Evolutionary conservation across 2,888 invertebrate genomes (phyloP).

Genomic region (Mythimna vitellina): DNA sequence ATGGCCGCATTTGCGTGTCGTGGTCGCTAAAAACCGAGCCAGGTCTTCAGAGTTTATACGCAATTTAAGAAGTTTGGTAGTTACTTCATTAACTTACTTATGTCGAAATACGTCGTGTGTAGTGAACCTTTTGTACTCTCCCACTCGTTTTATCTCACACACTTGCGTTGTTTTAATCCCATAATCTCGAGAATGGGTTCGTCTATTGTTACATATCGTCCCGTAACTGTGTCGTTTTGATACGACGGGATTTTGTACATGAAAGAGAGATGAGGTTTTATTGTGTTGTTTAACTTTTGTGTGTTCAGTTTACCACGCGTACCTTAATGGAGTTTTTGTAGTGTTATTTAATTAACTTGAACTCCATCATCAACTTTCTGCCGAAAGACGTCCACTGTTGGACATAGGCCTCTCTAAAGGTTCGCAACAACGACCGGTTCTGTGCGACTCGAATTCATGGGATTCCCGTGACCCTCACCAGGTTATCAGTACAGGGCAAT

Average conservation of each 20-base stretch:
- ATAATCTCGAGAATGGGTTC: conserved; percentile 52
- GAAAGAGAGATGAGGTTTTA: conserved; percentile 3
- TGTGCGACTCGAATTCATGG: too few species aligned
- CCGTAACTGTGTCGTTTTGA: conserved; percentile 21
- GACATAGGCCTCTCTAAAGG: too few species aligned
- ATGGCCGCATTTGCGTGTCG: too few species aligned
- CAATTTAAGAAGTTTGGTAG: too few species aligned
- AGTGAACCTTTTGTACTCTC: conserved; percentile 21
- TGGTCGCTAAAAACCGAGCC: too few species aligned
- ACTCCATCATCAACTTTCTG: neutral
- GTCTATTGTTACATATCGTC: conserved; percentile 54
- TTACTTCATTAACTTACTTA: too few species aligned
- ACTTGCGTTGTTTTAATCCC: conserved; percentile 54
- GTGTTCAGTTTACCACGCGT: neutral
- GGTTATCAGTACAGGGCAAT: too few species aligned
- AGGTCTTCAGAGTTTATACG: too few species aligned
- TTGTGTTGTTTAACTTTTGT: neutral
- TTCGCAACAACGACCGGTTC: too few species aligned
- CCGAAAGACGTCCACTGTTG: too few species aligned
- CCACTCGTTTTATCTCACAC: neutral
- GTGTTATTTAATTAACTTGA: neutral
- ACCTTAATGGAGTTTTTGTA: neutral
- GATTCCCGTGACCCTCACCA: too few species aligned
- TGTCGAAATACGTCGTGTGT: neutral
- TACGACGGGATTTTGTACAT: conserved; percentile 27